Evolutionary conservation across 2,888 invertebrate species (phyloP), one percentile per base, ranked within the genome.

Genomic region (Sminthurinus aureus): DNA sequence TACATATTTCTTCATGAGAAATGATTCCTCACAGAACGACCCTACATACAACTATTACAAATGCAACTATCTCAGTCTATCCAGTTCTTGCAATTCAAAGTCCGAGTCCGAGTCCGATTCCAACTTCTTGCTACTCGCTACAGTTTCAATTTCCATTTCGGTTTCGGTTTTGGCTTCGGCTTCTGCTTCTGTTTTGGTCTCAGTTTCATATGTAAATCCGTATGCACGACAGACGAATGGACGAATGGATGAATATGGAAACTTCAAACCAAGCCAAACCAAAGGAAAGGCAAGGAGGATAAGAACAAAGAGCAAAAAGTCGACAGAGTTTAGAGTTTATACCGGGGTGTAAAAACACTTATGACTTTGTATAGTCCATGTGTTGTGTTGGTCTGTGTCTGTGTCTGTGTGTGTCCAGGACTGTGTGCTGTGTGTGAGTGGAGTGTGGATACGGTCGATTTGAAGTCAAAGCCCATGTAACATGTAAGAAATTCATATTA

Each of bases 331-430:
- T 67, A 24, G 71, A 71, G 24, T 22, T 20, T 67, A 71, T 22
- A 71, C 24, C 20, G 71, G 71, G 71, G 71, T 71, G 71, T 71
- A 71, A 71, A 71, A 71, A 71, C 71, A 71, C 71, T 71, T 71
- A 24, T 71, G 71, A 58, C 18, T 24, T 13, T 71, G 12, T 26
- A n/a, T 69, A 69, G 24, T 13, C 71, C 6, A 71, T 11, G 67
- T 20, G 22, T 11, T 22, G 66, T n/a, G 20, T 20, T 20, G 22
- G 12, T 24, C 71, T 3, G 22, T 12, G 20, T 52, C 52, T 58
- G 18, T 58, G 18, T 58, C 15, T 58, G 18, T 58, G 58, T 58
- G 58, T 15, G 58, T 58, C 15, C 58, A 58, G 1, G 58, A n/a
- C n/a, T n/a, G 18, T 58, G 18, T 58, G 58, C 0, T n/a, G 58